Evolutionary conservation across 2,113 vertebrate species (phyloP), one percentile per base, ranked within the genome.

Genomic region (Cervus canadensis): DNA sequence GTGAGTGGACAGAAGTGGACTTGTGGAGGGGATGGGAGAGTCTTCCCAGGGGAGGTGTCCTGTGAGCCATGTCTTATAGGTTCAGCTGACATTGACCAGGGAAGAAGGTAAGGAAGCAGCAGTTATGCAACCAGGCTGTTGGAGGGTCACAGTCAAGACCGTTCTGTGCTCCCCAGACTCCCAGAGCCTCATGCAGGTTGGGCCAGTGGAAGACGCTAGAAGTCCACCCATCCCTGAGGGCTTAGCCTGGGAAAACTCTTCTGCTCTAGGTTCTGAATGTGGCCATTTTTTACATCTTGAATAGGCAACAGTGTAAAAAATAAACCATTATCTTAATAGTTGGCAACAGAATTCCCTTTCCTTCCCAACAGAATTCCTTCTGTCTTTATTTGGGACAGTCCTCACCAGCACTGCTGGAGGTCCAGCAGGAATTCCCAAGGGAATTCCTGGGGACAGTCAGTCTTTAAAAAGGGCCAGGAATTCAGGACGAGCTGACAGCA

Each of bases 401-500:
- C 25, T 26, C 2, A 15, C 10, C 43, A 36, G 52, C 45, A 33
- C 1, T 57, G 82, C 62, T 21, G 30, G 17, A 57, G 62, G 30
- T 10, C 10, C 40, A 28, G 45, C 15, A 30, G 23, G 40, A 52
- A 6, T 78, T 76, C 76, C 54, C 0, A 17, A 52, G 56, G 67
- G 17, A 74, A 74, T 74, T 40, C 13, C 17, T 59, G 17, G 13
- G 45, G 8, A 25, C 13, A 19, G 54, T 17, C 15, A 59, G 25
- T 17, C 26, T 33, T 54, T 43, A 30, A 28, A 36, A 21, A 14
- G 40, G 21, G 28, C 13, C 1, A 50, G 12, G 83, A 23, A 13
- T 78, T 43, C 0, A 3, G 56, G 45, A 48, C 7, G 15, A 2
- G 9, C n/a, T 17, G 13, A 60, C 33, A 17, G 26, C 52, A 6